phyloP scores from a whole-genome alignment of 2,888 invertebrate species.

The Allophyes oxyacanthae region DNA sequence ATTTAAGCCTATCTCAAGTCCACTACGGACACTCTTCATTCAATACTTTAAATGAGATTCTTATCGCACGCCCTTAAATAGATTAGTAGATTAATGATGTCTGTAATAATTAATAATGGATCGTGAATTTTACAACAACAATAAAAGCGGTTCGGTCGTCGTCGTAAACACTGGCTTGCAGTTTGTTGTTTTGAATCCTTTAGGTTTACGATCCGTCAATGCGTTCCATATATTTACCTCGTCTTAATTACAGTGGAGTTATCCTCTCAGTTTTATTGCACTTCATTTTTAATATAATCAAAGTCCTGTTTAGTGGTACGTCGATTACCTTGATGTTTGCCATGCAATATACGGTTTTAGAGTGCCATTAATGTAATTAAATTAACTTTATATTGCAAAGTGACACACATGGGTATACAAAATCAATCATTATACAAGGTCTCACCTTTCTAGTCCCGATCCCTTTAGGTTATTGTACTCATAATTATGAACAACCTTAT shows the following conservation, averaged over 20 bases:
- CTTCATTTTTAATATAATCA: conserved; percentile 77
- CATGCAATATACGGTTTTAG: conserved; percentile 56
- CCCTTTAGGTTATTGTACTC: too few relatives aligned
- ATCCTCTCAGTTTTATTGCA: conserved; percentile 81
- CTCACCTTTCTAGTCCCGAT: too few relatives aligned
- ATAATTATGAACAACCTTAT: too few relatives aligned
- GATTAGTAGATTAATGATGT: conserved; percentile 90
- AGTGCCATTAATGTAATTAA: conserved; percentile 59
- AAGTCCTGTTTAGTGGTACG: conserved; percentile 66
- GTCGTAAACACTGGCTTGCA: conserved; percentile 86
- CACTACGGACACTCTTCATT: conserved; percentile 89
- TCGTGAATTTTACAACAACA: conserved; percentile 89
- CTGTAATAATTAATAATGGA: conserved; percentile 90
- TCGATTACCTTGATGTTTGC: conserved; percentile 62
- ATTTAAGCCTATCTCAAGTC: conserved; percentile 88
- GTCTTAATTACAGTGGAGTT: conserved; percentile 84
- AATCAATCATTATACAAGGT: too few relatives aligned
- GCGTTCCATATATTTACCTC: conserved; percentile 85
- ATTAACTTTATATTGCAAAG: conserved; percentile 52
- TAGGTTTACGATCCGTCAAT: conserved; percentile 87
- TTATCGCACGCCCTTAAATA: conserved; percentile 89
- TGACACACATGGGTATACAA: too few relatives aligned
- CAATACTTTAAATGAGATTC: conserved; percentile 90
- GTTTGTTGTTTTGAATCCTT: conserved; percentile 86
- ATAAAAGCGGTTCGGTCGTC: conserved; percentile 85